phyloP scores from a whole-genome alignment of 1,140 invertebrate genomes.

The Drosophila rufa region DNA sequence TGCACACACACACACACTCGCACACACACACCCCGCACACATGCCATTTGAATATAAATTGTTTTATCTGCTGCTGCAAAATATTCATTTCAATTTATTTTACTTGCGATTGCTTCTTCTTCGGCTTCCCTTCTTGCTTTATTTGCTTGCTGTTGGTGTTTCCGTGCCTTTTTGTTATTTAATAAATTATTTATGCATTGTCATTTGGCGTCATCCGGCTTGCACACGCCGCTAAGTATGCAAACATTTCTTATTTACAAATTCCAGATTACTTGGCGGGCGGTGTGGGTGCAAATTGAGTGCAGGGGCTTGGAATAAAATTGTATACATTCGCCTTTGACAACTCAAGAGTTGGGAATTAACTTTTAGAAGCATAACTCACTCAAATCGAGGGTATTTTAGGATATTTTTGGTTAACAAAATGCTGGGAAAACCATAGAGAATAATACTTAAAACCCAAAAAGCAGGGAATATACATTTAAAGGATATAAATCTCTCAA shows the following conservation, averaged over 20 bases:
- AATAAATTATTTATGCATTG: conserved; percentile 81
- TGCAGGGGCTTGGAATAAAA: conserved; percentile 2
- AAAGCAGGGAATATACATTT: too few relatives aligned
- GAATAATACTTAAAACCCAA: background rate
- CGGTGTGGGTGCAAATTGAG: background rate
- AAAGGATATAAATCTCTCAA: too few relatives aligned
- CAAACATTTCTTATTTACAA: conserved; percentile 48
- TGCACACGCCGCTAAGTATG: conserved; percentile 57
- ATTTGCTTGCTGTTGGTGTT: conserved; percentile 12
- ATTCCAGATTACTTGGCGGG: conserved; percentile 35
- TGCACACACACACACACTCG: conserved; percentile 9
- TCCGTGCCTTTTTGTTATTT: conserved; percentile 58
- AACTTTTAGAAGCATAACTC: conserved; percentile 4
- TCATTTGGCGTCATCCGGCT: conserved; percentile 55
- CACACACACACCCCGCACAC: conserved; percentile 29
- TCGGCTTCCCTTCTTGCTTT: conserved; percentile 9
- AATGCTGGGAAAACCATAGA: background rate
- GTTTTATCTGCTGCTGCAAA: conserved; percentile 77
- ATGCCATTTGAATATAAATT: conserved; percentile 83
- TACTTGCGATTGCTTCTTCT: conserved; percentile 45
- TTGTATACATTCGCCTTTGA: conserved; percentile 36
- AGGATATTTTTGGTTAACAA: background rate
- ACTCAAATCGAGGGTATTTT: conserved; percentile 9
- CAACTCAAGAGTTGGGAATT: conserved; percentile 27
- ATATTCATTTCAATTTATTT: conserved; percentile 84